phyloP scores from a whole-genome alignment of 2,888 invertebrate genomes.

The Odiellus spinosus region DNA sequence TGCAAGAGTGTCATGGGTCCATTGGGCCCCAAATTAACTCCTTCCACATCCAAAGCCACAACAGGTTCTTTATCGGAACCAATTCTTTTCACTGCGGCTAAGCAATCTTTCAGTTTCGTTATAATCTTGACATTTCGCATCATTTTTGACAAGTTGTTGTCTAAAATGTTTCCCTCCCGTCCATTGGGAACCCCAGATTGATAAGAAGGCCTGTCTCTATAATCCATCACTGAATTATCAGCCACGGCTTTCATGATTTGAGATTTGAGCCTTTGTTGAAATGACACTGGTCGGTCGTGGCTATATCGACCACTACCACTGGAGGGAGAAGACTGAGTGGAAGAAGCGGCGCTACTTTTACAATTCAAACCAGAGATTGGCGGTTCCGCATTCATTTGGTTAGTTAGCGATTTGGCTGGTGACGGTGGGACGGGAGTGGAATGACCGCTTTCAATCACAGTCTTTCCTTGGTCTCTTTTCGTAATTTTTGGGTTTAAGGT shows the following conservation, averaged over 20 bases:
- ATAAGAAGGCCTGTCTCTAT: constrained; percentile 14
- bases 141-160: constrained; percentile 39
- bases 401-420: too few species aligned
- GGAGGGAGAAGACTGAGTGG: constrained; percentile 10
- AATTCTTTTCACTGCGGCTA: constrained; percentile 41
- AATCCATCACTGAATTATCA: constrained; percentile 56
- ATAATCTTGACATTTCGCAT: constrained; percentile 67
- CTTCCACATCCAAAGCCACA: constrained; percentile 79
- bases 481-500: background rate
- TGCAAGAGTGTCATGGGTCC: constrained; percentile 68
- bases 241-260: constrained; percentile 75
- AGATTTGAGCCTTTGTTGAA: constrained; percentile 74
- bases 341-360: constrained; percentile 3
- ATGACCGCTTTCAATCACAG: too few species aligned
- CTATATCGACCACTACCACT: constrained; percentile 8
- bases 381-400: too few species aligned
- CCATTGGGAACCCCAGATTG: constrained; percentile 1
- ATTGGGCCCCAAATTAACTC: constrained; percentile 73
- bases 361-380: too few species aligned
- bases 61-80: constrained; percentile 23
- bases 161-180: constrained; percentile 6
- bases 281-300: constrained; percentile 45
- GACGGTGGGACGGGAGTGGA: too few species aligned
- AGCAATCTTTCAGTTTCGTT: constrained; percentile 58
- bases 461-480: too few species aligned